Evolutionary conservation across 2,113 vertebrate genomes (phyloP).

Genomic region (Synodontis membranacea): DNA sequence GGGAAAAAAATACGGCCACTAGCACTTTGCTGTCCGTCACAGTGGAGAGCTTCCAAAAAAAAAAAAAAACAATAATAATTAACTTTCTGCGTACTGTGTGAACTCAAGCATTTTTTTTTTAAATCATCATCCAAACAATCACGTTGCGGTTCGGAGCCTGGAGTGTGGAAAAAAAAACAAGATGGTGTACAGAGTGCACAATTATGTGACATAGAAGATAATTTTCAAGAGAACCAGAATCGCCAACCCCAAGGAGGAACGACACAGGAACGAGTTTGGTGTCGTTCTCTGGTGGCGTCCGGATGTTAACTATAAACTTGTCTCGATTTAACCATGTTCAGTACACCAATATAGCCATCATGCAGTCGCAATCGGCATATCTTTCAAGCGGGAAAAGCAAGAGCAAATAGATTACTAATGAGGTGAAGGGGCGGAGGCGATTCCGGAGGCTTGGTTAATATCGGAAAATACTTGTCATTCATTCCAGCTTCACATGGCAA

Average conservation of each 20-base stretch:
- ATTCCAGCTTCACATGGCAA: background rate
- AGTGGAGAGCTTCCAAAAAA: background rate
- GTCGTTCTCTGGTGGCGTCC: background rate
- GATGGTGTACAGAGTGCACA: too few species aligned
- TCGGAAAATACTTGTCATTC: background rate
- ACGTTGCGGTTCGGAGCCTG: too few species aligned
- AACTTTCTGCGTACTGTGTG: background rate
- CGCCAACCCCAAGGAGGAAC: background rate
- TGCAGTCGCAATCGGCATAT: background rate
- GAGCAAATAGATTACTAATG: background rate
- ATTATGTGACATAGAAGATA: background rate
- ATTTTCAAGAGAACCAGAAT: background rate
- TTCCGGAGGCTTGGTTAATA: background rate
- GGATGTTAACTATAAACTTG: background rate
- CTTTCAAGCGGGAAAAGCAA: background rate
- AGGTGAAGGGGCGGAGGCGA: background rate
- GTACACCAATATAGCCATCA: background rate
- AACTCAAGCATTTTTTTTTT: background rate
- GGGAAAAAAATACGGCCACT: background rate
- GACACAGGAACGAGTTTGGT: background rate
- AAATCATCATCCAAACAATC: too few species aligned
- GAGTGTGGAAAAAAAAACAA: too few species aligned
- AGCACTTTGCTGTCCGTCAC: background rate
- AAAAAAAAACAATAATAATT: too few species aligned
- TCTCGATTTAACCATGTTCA: background rate